Evolutionary conservation across 1,140 invertebrate genomes (phyloP).

Genomic region (Araneus ventricosus): DNA sequence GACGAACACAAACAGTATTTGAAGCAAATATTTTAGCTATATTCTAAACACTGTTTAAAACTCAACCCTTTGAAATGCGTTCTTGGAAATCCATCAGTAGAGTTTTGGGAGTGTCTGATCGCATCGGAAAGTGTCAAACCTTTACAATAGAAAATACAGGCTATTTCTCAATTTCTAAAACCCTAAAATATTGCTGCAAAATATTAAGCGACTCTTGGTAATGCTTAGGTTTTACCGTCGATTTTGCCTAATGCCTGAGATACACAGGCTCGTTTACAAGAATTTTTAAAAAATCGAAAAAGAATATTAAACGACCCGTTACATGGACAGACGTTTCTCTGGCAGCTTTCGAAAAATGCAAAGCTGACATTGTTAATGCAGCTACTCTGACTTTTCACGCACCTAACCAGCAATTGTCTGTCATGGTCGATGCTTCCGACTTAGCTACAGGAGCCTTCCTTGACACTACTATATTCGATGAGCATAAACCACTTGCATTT

Average conservation of each 20-base stretch:
- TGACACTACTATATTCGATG: conserved; percentile 53
- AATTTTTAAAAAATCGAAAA: not conserved
- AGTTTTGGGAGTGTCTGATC: conserved; percentile 1
- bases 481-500: too few relatives aligned
- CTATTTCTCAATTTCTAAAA: conserved; percentile 51
- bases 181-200: conserved; percentile 54
- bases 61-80: too few relatives aligned
- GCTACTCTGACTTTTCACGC: too few relatives aligned
- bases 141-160: conserved; percentile 46
- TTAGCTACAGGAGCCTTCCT: not conserved
- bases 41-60: not conserved
- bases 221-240: conserved; percentile 63
- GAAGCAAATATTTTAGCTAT: not conserved
- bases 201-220: conserved; percentile 53
- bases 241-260: conserved; percentile 34
- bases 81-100: too few relatives aligned
- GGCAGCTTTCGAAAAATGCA: conserved; percentile 11
- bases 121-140: not conserved
- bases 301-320: not conserved
- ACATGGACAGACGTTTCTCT: too few relatives aligned
- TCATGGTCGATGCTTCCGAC: conserved; percentile 1
- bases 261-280: too few relatives aligned
- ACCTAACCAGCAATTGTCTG: too few relatives aligned
- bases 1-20: too few relatives aligned
- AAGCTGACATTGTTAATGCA: too few relatives aligned